Percentiles rank a stretch among this genome's conserved stretches.
These are phyloP conservation scores for Gambusia affinis DNA, from an alignment of 2,113 vertebrate species.

Conservation along the genomic window DNA sequence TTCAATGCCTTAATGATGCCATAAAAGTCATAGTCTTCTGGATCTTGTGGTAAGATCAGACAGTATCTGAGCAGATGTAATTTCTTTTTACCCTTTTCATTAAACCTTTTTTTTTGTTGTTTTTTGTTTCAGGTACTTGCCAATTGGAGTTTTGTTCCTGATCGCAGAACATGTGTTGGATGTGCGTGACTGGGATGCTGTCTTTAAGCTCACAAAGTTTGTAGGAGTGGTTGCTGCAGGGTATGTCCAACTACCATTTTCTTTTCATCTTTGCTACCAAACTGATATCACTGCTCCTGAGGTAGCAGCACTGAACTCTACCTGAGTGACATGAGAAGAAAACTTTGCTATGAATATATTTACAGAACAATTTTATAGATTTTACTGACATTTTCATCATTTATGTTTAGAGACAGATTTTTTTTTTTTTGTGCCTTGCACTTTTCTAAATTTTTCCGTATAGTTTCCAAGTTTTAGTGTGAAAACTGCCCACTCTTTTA, in stretches of 20 bases:
- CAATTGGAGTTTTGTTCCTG: constrained; percentile 3
- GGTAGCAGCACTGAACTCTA: too few species aligned
- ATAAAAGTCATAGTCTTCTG: neutral
- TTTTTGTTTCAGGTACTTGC: constrained; percentile 27
- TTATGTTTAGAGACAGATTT: too few species aligned
- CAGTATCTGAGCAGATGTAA: neutral
- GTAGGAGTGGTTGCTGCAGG: neutral
- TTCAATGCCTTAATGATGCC: neutral
- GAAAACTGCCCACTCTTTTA: too few species aligned
- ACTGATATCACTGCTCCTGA: too few species aligned
- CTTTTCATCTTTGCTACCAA: neutral
- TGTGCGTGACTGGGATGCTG: neutral
- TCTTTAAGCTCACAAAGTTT: neutral
- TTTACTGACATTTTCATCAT: too few species aligned
- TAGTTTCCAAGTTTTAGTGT: too few species aligned
- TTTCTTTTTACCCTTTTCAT: too few species aligned
- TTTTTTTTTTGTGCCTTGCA: too few species aligned
- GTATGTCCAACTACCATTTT: constrained; percentile 3
- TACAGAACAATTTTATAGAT: too few species aligned
- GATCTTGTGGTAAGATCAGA: neutral
- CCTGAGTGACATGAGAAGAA: too few species aligned
- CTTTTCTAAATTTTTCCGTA: too few species aligned
- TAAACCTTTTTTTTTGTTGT: neutral
- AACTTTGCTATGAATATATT: too few species aligned
- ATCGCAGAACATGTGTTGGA: neutral